A percentile compares a stretch with the other conserved stretches of the same genome.
phyloP scores from a whole-genome alignment of 2,113 vertebrate species.

The Charina bottae region DNA sequence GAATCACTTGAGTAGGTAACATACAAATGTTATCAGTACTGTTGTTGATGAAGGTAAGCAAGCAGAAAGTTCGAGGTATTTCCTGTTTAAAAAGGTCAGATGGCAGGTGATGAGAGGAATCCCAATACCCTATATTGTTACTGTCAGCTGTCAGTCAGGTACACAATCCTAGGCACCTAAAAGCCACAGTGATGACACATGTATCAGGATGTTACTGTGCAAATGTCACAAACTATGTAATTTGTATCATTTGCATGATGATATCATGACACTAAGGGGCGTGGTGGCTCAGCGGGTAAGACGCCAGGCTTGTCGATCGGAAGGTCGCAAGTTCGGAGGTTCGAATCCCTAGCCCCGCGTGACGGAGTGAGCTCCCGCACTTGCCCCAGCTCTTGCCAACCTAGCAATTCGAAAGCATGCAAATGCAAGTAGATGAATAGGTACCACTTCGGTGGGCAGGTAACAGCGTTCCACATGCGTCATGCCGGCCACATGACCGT shows the following conservation, averaged over 20 bases:
- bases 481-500: too few species aligned
- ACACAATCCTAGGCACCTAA: not conserved
- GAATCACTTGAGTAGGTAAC: not conserved
- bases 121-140: not conserved
- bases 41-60: not conserved
- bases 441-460: too few species aligned
- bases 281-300: too few species aligned
- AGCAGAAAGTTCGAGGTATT: not conserved
- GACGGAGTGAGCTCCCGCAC: too few species aligned
- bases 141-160: not conserved
- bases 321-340: too few species aligned
- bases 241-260: slow-evolving; percentile 1
- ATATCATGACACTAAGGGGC: not conserved
- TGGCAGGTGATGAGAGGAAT: not conserved
- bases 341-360: too few species aligned
- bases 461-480: too few species aligned
- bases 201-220: not conserved
- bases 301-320: too few species aligned
- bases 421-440: too few species aligned
- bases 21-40: not conserved
- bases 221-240: not conserved
- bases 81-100: not conserved
- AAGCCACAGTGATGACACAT: not conserved
- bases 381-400: too few species aligned
- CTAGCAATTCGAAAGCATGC: too few species aligned